Evolutionary conservation across 2,113 vertebrate genomes (phyloP), one percentile per base, ranked within the genome.

Genomic region (Plectropomus leopardus): DNA sequence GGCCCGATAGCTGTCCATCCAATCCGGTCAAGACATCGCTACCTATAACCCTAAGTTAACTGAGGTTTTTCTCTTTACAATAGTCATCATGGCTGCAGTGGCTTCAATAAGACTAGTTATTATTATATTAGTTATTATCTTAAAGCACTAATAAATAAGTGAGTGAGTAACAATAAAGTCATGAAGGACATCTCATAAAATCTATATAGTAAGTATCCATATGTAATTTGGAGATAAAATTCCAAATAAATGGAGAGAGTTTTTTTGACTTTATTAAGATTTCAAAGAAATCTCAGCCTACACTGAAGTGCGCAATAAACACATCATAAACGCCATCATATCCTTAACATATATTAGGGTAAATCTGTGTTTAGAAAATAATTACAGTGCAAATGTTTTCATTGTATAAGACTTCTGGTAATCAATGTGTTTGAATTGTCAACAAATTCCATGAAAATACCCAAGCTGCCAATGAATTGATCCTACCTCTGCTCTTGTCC

Each of bases 101-200:
- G 54, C 47, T 79, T 72, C 47, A 57, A n/a, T 60, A 70, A 77
- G 17, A 3, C n/a, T 51, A n/a, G n/a, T n/a, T n/a, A n/a, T n/a
- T n/a, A n/a, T n/a, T n/a, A n/a, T n/a, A n/a, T n/a, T 76, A 28
- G 50, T 63, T 1, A n/a, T 66, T 68, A 83, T 80, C 63, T 76
- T 15, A 64, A 48, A 58, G 55, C n/a, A 60, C 24, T 42, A 63
- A 53, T 58, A 55, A 65, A 84, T 70, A 0, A 74, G 47, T 55
- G 1, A 74, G 47, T 55, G 0, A 64, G 51, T 64, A 50, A 13
- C 47, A 55, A 23, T 15, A 34, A 32, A 44, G 36, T 61, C 28
- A 59, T 47, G 34, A 68, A 8, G 15, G 48, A 17, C 26, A 34
- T 30, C 23, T 24, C 75, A 53, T 48, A 44, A 64, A 64, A 9